A percentile compares a stretch with the other conserved stretches of the same genome.
These are phyloP conservation scores for Holothuria scabra DNA, from an alignment of 53 echinoderm and acorn worm species.

Conservation along the genomic window DNA sequence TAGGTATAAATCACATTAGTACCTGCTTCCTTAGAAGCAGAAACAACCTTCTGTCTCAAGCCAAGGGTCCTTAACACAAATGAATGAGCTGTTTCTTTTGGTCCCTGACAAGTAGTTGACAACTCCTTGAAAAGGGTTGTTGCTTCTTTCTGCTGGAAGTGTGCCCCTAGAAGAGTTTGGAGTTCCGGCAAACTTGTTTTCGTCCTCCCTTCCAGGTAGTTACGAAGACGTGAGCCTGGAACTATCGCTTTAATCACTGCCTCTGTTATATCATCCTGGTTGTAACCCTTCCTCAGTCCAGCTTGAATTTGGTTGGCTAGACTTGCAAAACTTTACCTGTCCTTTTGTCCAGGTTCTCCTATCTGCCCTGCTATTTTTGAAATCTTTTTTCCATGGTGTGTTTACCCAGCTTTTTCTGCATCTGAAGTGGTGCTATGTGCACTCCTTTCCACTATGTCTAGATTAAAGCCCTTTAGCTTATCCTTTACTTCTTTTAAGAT, in stretches of 20 bases:
- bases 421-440: not conserved
- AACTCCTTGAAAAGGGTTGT: constrained; percentile 63
- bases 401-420: not conserved
- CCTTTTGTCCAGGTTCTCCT: constrained; percentile 60
- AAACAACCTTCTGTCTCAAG: constrained; percentile 69
- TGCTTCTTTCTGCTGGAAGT: constrained; percentile 67
- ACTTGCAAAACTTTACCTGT: constrained; percentile 57
- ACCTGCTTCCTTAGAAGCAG: constrained; percentile 33
- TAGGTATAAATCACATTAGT: constrained; percentile 4
- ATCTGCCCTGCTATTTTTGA: constrained; percentile 61
- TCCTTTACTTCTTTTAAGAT: not conserved
- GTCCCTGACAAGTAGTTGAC: constrained; percentile 48
- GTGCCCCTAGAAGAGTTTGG: constrained; percentile 38
- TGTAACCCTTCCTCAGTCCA: constrained; percentile 46
- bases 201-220: constrained; percentile 60
- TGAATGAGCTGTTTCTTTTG: constrained; percentile 59
- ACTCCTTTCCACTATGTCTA: not conserved
- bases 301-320: constrained; percentile 67
- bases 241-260: constrained; percentile 57
- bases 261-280: constrained; percentile 48
- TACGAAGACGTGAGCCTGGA: constrained; percentile 42
- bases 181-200: constrained; percentile 48
- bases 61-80: constrained; percentile 65
- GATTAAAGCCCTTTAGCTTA: constrained; percentile 3
- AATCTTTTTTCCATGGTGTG: constrained; percentile 41